These are phyloP conservation scores for Apodemia duryi DNA, from an alignment of 2,888 invertebrate species.

Conservation along the genomic window DNA sequence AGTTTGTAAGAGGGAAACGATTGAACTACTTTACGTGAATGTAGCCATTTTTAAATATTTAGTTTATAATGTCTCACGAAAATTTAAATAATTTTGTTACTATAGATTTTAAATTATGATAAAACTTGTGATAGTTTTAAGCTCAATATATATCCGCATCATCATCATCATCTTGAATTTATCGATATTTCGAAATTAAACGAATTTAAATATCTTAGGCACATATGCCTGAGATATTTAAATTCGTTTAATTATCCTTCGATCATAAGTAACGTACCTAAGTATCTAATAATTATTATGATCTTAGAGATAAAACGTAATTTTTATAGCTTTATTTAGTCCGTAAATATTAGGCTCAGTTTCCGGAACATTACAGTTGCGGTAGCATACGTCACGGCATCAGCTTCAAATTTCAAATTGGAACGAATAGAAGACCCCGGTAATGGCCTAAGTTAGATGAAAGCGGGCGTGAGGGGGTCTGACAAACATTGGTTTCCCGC, in stretches of 20 bases:
- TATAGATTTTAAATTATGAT: no score
- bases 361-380: conserved; percentile 34
- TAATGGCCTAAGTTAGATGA: conserved; percentile 78
- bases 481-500: conserved; percentile 30
- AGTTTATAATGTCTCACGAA: no score
- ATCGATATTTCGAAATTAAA: no score
- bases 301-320: not conserved
- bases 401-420: conserved; percentile 77
- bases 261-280: not conserved
- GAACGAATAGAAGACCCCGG: conserved; percentile 73
- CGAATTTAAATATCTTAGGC: no score
- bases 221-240: not conserved
- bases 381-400: conserved; percentile 64
- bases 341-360: not conserved
- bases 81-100: no score
- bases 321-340: not conserved
- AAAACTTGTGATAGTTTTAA: no score
- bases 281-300: no score
- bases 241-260: not conserved
- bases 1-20: no score
- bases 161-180: no score
- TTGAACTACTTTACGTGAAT: no score
- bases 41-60: no score
- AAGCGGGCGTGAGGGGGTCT: conserved; percentile 46
- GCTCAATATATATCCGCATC: no score